phyloP scores from a whole-genome alignment of 2,113 vertebrate species.

The Brienomyrus longianalis region DNA sequence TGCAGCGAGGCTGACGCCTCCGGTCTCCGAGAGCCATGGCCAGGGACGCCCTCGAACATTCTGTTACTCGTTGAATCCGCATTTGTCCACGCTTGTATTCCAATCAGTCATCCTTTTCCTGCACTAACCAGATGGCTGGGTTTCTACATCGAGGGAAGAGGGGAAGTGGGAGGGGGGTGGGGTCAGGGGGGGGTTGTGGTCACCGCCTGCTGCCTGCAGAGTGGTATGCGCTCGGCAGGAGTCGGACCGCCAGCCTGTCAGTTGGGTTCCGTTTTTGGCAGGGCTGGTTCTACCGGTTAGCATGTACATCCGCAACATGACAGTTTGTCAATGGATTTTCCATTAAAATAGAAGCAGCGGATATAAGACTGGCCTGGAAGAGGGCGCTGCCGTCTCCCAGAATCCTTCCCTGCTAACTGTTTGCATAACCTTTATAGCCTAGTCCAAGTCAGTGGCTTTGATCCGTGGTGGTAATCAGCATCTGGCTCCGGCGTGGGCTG shows the following conservation, averaged over 20 bases:
- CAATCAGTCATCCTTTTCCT: not conserved
- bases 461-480: not conserved
- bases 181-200: not conserved
- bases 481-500: not conserved
- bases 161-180: no score
- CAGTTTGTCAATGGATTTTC: not conserved
- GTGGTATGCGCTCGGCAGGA: not conserved
- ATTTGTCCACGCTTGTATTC: not conserved
- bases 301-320: not conserved
- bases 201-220: not conserved
- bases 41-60: not conserved
- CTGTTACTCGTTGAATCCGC: not conserved
- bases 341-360: not conserved
- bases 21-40: not conserved
- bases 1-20: not conserved
- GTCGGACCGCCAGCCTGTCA: not conserved
- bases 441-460: not conserved
- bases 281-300: not conserved
- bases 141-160: not conserved
- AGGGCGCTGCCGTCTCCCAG: not conserved
- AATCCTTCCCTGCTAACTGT: not conserved
- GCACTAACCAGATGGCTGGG: not conserved
- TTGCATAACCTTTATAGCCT: not conserved
- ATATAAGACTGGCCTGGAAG: not conserved
- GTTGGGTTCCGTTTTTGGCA: not conserved